A percentile compares a stretch with the other conserved stretches of the same genome.
Conservation (phyloP, 2,888 invertebrate genomes). For the Catocala fraxini region DNA sequence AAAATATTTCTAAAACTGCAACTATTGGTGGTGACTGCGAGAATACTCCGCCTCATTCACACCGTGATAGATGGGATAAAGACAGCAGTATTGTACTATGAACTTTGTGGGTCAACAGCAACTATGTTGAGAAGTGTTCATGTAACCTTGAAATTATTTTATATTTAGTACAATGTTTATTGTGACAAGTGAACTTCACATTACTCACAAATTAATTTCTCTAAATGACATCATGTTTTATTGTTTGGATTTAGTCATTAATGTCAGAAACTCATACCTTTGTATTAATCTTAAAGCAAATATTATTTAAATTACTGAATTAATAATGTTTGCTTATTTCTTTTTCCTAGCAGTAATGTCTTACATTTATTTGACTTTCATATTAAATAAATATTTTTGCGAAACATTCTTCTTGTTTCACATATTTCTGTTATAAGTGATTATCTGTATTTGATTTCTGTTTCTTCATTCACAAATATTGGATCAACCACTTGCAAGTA, state of each 20-base stretch:
- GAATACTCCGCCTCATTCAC: slow-evolving; percentile 83
- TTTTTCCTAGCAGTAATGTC: slow-evolving; percentile 26
- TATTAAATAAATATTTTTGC: slow-evolving; percentile 24
- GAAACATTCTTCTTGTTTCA: not conserved
- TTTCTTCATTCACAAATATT: no score
- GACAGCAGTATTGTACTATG: slow-evolving; percentile 82
- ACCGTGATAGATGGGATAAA: slow-evolving; percentile 83
- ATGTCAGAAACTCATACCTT: slow-evolving; percentile 50
- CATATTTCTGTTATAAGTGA: no score
- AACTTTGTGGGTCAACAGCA: slow-evolving; percentile 19
- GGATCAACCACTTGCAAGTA: no score
- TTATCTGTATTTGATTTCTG: no score
- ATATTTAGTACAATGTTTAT: slow-evolving; percentile 33
- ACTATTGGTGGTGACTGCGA: slow-evolving; percentile 78
- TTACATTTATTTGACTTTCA: slow-evolving; percentile 16
- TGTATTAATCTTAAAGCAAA: slow-evolving; percentile 45
- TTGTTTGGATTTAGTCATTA: slow-evolving; percentile 33
- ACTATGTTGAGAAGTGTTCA: slow-evolving; percentile 21
- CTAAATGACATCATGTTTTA: slow-evolving; percentile 51
- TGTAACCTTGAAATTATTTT: slow-evolving; percentile 31
- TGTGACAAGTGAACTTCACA: slow-evolving; percentile 28
- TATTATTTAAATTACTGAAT: slow-evolving; percentile 5
- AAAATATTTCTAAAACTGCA: slow-evolving; percentile 68
- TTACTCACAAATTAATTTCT: slow-evolving; percentile 31
- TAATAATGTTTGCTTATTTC: slow-evolving; percentile 18